Evolutionary conservation across 2,113 vertebrate species (phyloP), one percentile per base, ranked within the genome.

Genomic region (Cichladusa arquata): DNA sequence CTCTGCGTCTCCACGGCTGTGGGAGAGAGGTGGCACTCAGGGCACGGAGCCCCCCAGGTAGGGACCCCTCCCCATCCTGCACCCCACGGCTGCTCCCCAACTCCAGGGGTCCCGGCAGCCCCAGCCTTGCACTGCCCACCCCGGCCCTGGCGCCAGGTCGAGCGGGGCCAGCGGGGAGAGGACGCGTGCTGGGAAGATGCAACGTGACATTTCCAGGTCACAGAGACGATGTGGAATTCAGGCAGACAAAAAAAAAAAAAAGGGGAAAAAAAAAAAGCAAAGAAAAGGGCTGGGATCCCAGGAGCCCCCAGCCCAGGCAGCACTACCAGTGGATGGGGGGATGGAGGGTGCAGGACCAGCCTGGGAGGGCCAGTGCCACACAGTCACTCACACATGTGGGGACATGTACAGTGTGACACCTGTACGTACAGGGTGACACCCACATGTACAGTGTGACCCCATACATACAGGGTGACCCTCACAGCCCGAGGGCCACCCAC

Each of bases 1-100:
- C 99, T 99, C 98, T 99, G 99, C 81, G 99, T 99, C 98, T 99
- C 99, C 19, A 99, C 99, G 33, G 99, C 99, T 99, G 97, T 13
- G 58, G 90, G 97, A 51, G 95, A 54, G 9, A 5, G 11, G 18
- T 8, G 14, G 60, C 13, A 8, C 11, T 85, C 31, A 12, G 81
- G 56, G 89, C 10, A 62, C 0, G 0, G 19, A 71, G 66, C 8
- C 74, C 36, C 7, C 5, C 6, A 0, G 6, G 42, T 4, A 24
- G 56, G 22, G 34, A 65, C 5, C 28, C 38, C 7, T 23, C 14
- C 47, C 12, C 22, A 4, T 1, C 19, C 56, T 0, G 0, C 50
- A 20, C 44, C 72, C 81, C 62, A 48, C 5, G 5, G 31, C 28
- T 11, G 14, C 5, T 28, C n/a, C 53, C 42, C 2, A 3, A 24